Percentiles rank a stretch among this genome's conserved stretches.
Conservation (phyloP, 2,797 vertebrate genomes). For the Oreochromis mossambicus region DNA sequence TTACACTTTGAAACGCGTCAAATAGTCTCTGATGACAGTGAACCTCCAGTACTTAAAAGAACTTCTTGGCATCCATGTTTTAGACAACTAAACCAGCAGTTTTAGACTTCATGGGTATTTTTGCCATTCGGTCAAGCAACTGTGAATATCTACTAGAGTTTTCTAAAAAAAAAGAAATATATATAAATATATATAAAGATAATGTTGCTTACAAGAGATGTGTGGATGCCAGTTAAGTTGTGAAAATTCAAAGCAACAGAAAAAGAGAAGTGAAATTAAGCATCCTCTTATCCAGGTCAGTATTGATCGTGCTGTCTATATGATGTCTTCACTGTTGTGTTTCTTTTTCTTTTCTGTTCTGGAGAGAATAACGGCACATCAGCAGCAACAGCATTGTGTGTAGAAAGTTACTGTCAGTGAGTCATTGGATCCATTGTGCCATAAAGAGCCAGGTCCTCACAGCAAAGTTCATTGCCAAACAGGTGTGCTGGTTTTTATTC, state of each 20-base stretch:
- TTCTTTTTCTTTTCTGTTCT: constrained; percentile 7
- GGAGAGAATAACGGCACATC: constrained; percentile 69
- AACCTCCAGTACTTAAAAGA: constrained; percentile 57
- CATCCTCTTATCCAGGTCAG: constrained; percentile 73
- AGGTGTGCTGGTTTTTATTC: neutral
- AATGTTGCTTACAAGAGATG: constrained; percentile 59
- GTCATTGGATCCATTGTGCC: constrained; percentile 23
- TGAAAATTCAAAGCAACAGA: constrained; percentile 66
- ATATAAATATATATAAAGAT: constrained; percentile 37
- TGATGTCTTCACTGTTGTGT: constrained; percentile 76
- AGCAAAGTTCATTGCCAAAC: constrained; percentile 18
- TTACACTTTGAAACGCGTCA: constrained; percentile 46
- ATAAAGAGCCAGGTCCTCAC: constrained; percentile 23
- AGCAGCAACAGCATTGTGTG: constrained; percentile 62
- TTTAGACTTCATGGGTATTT: constrained; percentile 72
- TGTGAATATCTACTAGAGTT: constrained; percentile 74
- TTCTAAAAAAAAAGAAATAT: constrained; percentile 42
- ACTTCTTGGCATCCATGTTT: constrained; percentile 64
- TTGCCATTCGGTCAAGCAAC: constrained; percentile 68
- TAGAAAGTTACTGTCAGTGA: constrained; percentile 23
- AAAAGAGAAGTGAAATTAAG: constrained; percentile 50
- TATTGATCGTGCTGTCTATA: constrained; percentile 78
- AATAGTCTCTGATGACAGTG: constrained; percentile 37
- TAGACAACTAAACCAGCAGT: constrained; percentile 80
- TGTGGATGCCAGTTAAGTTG: constrained; percentile 57